These are phyloP conservation scores for Ormyrus rosae DNA, from an alignment of 2,888 invertebrate species.

Conservation along the genomic window DNA sequence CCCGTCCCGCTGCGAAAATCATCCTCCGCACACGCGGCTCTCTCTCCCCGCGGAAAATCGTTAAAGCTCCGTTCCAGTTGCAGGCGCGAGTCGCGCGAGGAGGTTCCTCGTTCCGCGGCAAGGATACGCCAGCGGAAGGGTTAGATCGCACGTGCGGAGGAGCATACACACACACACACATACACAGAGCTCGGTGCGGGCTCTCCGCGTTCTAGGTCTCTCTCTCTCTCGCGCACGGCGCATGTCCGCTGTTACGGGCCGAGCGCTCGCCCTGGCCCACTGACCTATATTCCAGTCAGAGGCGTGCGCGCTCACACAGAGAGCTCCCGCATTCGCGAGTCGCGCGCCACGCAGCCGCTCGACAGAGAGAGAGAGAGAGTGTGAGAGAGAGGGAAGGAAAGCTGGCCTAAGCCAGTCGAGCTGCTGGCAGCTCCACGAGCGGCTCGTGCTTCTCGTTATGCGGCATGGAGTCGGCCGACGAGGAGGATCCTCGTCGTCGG, in stretches of 20 bases:
- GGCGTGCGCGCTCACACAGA: conserved; percentile 17
- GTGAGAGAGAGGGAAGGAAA: not conserved
- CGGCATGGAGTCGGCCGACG: conserved; percentile 19
- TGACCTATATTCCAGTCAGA: conserved; percentile 71
- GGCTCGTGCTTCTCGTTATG: not conserved
- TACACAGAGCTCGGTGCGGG: not conserved
- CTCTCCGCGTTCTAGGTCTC: conserved; percentile 32
- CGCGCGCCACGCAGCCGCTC: conserved; percentile 36
- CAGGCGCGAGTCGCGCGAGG: no score
- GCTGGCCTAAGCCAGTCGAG: not conserved
- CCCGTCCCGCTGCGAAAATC: no score
- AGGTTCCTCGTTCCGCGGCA: no score
- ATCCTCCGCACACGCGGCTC: no score
- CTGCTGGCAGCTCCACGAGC: conserved; percentile 48
- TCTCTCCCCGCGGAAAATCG: no score
- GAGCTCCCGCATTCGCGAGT: conserved; percentile 37
- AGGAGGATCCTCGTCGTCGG: not conserved
- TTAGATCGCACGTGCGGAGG: no score
- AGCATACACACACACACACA: no score
- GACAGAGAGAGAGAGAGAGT: no score
- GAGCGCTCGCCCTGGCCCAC: conserved; percentile 74
- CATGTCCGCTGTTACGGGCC: conserved; percentile 70
- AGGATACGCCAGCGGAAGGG: no score
- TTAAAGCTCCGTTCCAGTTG: no score
- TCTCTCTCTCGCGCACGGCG: conserved; percentile 60